Evolutionary conservation across 2,113 vertebrate species (phyloP).

Genomic region (Euleptes europaea): DNA sequence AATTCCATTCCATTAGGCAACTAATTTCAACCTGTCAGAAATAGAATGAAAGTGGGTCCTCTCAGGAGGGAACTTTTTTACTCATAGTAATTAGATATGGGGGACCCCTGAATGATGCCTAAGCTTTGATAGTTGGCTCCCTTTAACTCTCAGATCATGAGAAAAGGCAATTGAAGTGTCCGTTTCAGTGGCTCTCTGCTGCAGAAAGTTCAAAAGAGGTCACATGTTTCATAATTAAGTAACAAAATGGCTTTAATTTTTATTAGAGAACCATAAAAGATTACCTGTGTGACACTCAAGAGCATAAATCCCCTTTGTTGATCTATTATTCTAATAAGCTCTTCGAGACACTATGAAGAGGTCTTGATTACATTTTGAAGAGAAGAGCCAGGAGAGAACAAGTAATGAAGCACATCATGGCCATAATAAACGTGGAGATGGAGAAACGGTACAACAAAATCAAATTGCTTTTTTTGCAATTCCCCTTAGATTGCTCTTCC

Average conservation of each 20-base stretch:
- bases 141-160: constrained; percentile 51
- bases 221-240: constrained; percentile 72
- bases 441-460: constrained; percentile 20
- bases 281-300: constrained; percentile 46
- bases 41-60: constrained; percentile 75
- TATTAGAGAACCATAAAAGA: constrained; percentile 53
- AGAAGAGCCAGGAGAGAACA: constrained; percentile 45
- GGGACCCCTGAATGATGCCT: constrained; percentile 55
- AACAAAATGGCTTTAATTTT: constrained; percentile 65
- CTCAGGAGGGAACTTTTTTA: constrained; percentile 74
- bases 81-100: constrained; percentile 81
- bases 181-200: constrained; percentile 42
- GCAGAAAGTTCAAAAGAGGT: constrained; percentile 59
- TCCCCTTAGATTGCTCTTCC: constrained; percentile 35
- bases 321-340: constrained; percentile 65
- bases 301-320: constrained; percentile 57
- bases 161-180: constrained; percentile 63
- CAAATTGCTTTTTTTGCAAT: constrained; percentile 31
- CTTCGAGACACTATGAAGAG: constrained; percentile 54
- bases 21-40: constrained; percentile 90
- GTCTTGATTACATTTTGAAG: constrained; percentile 59
- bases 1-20: constrained; percentile 87
- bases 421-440: constrained; percentile 40
- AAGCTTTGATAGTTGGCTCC: constrained; percentile 48
- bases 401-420: constrained; percentile 45